Evolutionary conservation across 2,888 invertebrate species (phyloP).

Genomic region (Pristionchus entomophagus): DNA sequence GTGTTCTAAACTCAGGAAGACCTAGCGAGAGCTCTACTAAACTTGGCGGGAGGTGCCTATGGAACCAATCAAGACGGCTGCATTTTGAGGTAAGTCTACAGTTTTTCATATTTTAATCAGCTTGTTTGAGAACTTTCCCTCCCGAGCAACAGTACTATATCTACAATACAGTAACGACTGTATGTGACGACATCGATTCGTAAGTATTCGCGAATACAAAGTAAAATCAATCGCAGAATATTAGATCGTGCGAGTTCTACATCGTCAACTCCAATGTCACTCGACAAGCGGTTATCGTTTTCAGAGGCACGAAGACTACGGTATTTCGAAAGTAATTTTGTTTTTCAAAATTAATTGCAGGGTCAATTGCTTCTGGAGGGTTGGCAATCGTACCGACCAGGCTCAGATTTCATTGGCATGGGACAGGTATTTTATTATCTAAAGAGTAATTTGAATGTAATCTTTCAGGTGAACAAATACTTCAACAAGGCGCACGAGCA

Average conservation of each 20-base stretch:
- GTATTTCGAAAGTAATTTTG: background rate
- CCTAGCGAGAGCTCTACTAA: conserved; percentile 52
- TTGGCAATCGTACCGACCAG: conserved; percentile 63
- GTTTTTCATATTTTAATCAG: background rate
- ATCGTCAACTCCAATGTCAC: conserved; percentile 55
- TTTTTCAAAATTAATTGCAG: conserved; percentile 49
- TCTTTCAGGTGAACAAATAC: conserved; percentile 67
- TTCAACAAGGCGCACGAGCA: conserved; percentile 66
- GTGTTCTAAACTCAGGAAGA: background rate
- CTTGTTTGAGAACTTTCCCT: conserved; percentile 51
- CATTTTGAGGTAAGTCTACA: background rate
- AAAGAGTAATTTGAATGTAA: background rate
- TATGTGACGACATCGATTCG: conserved; percentile 60
- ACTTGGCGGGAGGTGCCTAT: conserved; percentile 68
- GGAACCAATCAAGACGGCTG: conserved; percentile 26
- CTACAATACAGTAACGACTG: conserved; percentile 44
- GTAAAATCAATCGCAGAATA: background rate
- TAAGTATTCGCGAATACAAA: background rate
- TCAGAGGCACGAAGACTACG: conserved; percentile 61
- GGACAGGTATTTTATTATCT: conserved; percentile 59
- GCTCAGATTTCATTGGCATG: conserved; percentile 66
- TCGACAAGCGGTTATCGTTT: conserved; percentile 58
- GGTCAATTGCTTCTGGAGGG: conserved; percentile 69
- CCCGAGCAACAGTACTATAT: conserved; percentile 48
- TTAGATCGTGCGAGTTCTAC: conserved; percentile 57